Base-by-base conservation (phyloP, 2,113 vertebrate genomes). In the Thamnophis sirtalis region DNA sequence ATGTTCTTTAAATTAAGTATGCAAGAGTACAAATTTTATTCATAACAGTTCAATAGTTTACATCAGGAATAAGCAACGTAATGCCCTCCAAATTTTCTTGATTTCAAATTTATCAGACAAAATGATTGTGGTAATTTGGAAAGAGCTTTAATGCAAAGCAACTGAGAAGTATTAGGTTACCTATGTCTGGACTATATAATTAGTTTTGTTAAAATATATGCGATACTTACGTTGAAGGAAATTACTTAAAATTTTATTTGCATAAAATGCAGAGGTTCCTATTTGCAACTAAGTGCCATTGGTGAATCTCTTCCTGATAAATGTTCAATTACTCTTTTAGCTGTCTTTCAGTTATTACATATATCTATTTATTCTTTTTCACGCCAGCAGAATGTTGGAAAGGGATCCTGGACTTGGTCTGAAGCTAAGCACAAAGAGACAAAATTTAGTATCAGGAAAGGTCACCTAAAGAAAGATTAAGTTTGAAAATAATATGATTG, bases 331-430 rank as follows among this genome's bases (percentile, higher is more conserved):
- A 22, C 51, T 68, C 24, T 84, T 43, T 11, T 0, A 0, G 0
- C 87, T 96, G 21, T 87, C 3, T 38, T 94, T 94, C 6, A 54
- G 43, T 68, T n/a, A 5, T n/a, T n/a, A n/a, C 28, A n/a, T 68
- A 15, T 15, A 15, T 15, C 28, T 68, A 6, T 68, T 15, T 68
- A 68, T 68, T 73, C 13, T 73, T 33, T 33, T 73, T n/a, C 11
- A 73, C 33, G 13, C 63, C 63, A 68, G 63, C 28, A 68, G 28
- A 68, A 33, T 68, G 28, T 68, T 68, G 13, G 28, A 33, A 68
- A 68, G n/a, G 9, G 10, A n/a, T 15, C 28, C 13, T 68, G 28
- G 28, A n/a, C 28, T 63, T 63, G 28, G 26, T 28, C 28, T 68
- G 60, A 68, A 68, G n/a, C 28, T 68, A 33, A 68, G 63, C n/a